These are phyloP conservation scores for Erythrocebus patas DNA, from an alignment of 2,113 vertebrate species.

Conservation along the genomic window DNA sequence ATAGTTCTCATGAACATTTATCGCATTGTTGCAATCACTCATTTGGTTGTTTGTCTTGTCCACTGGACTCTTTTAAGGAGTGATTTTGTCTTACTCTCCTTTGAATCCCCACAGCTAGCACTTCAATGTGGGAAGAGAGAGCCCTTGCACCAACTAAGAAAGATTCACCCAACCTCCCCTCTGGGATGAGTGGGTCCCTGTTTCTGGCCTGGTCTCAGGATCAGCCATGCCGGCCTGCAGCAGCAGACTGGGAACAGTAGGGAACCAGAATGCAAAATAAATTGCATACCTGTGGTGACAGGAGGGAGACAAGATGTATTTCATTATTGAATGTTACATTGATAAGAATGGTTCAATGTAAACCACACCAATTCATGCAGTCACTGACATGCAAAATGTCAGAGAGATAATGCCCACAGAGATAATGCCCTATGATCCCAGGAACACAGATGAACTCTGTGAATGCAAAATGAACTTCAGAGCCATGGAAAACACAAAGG, in stretches of 20 bases:
- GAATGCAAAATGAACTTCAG: not conserved
- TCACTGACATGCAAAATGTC: slow-evolving; percentile 69
- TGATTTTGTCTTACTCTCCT: not conserved
- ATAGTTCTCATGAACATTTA: not conserved
- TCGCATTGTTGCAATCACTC: not conserved
- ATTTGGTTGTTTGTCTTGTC: not conserved
- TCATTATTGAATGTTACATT: slow-evolving; percentile 72
- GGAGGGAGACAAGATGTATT: slow-evolving; percentile 74
- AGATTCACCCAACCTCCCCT: not conserved
- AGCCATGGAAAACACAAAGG: not conserved
- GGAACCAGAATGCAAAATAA: slow-evolving; percentile 58
- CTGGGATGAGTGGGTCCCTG: not conserved
- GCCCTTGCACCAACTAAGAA: not conserved
- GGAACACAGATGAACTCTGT: not conserved
- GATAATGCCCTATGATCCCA: not conserved
- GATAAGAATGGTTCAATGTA: slow-evolving; percentile 66
- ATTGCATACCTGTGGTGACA: slow-evolving; percentile 75
- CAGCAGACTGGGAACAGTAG: not conserved
- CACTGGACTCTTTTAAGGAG: not conserved
- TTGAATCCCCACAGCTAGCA: not conserved
- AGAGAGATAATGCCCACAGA: slow-evolving; percentile 32
- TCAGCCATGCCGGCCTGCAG: not conserved
- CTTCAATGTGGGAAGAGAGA: not conserved
- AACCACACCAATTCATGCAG: slow-evolving; percentile 67
- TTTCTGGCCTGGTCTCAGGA: not conserved